These are phyloP conservation scores for Molorchus minor DNA, from an alignment of 2,888 invertebrate genomes.

Conservation along the genomic window DNA sequence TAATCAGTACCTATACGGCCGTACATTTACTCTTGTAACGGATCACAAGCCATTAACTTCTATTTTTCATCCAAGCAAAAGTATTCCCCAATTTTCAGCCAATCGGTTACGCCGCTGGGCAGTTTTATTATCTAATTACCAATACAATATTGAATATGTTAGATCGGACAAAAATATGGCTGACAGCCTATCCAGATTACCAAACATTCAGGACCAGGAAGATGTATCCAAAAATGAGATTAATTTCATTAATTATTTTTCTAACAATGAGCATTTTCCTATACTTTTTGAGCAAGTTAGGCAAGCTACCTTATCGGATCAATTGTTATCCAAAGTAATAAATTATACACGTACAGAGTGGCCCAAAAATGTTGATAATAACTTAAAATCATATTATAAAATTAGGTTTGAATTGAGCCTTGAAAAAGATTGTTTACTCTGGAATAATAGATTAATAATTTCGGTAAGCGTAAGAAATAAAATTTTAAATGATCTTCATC, in stretches of 20 bases:
- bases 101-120: conserved; percentile 22
- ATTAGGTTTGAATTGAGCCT: conserved; percentile 10
- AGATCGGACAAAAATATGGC: background rate
- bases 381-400: conserved; percentile 5
- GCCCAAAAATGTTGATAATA: background rate
- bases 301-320: background rate
- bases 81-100: conserved; percentile 9
- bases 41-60: conserved; percentile 9
- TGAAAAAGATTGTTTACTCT: no score
- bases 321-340: background rate
- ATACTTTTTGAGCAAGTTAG: background rate
- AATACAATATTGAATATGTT: conserved; percentile 2
- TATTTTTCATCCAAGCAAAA: background rate
- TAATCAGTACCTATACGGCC: conserved; percentile 23
- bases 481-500: conserved; percentile 23
- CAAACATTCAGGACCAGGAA: no score
- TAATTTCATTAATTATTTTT: conserved; percentile 1
- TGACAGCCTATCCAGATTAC: background rate
- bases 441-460: conserved; percentile 25
- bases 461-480: conserved; percentile 6
- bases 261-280: background rate
- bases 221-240: no score
- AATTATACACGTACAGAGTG: background rate
- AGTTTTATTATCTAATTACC: conserved; percentile 21
- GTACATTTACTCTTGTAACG: conserved; percentile 9